Base-by-base conservation (phyloP, 2,797 vertebrate genomes). In the Oryzias sinensis region DNA sequence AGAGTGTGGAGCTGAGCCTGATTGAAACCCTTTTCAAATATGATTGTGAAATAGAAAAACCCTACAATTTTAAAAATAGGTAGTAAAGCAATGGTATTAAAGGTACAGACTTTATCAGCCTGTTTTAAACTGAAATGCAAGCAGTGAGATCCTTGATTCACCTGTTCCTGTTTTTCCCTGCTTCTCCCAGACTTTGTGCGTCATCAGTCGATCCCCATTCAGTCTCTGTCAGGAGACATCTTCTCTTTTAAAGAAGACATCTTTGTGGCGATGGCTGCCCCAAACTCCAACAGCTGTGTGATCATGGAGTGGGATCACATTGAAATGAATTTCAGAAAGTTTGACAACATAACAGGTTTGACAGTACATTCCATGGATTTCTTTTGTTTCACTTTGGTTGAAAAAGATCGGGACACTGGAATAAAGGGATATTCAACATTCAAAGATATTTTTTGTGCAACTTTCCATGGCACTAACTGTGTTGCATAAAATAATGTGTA, bases 251-350 rank as follows among this genome's bases (percentile, higher is more conserved):
- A 98, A 88, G 95, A 97, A 5, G 97, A 99, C 17, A 95, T 99
- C 59, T 98, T 93, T 0, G 95, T 97, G 62, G 94, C 95, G 24
- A 94, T 99, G 70, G 94, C 97, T 0, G 94, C 96, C 50, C 97
- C 96, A n/a, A 94, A 92, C 83, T 93, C 95, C 86, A 96, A 97
- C 91, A 98, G 97, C 89, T 99, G 97, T 80, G 93, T 96, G 88
- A 90, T 99, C 65, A 90, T 99, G 88, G 95, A 99, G 79, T 99
- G 97, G 97, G 97, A 99, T 84, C 97, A 99, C 86, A 93, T 99
- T 49, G 97, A 99, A 80, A 94, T 95, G 91, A 95, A 98, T 64
- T 99, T 98, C 91, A 93, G 97, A 76, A 96, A 93, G 72, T 98
- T 98, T 1, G 96, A 99, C 87, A 97, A 97, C 27, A 99, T 99